phyloP scores from a whole-genome alignment of 2,113 vertebrate species.

The Ursus arctos region DNA sequence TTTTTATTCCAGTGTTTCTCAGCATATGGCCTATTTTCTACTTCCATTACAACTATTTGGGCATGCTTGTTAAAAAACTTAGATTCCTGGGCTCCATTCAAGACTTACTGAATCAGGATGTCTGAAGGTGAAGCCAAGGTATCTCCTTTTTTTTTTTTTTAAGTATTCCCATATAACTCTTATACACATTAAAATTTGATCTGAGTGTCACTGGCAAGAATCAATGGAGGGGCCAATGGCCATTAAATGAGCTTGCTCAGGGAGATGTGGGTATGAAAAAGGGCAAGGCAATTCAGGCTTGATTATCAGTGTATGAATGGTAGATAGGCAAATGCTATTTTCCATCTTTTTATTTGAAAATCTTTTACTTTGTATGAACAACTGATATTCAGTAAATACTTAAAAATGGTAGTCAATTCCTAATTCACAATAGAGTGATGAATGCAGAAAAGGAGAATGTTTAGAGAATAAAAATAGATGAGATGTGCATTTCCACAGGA shows the following conservation, averaged over 20 bases:
- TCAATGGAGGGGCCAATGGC: not conserved
- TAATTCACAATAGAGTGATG: not conserved
- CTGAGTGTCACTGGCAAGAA: not conserved
- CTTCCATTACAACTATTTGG: not conserved
- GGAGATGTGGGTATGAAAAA: not conserved
- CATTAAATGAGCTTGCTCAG: not conserved
- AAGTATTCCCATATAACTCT: not conserved
- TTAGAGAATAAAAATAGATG: not conserved
- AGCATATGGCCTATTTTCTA: not conserved
- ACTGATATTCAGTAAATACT: not conserved
- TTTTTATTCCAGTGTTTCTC: not conserved
- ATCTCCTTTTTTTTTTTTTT: not conserved
- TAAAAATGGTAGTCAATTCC: not conserved
- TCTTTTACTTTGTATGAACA: not conserved
- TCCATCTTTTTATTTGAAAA: not conserved
- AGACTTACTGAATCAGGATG: not conserved
- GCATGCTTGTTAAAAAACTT: not conserved
- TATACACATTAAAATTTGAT: not conserved
- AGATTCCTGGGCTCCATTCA: not conserved
- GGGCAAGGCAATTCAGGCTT: not conserved
- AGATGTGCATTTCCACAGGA: not conserved
- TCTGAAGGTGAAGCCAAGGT: not conserved
- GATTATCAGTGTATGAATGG: not conserved
- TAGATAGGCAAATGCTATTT: not conserved
- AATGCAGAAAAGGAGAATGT: not conserved